phyloP scores from a whole-genome alignment of 2,113 vertebrate genomes.

The Takifugu flavidus region DNA sequence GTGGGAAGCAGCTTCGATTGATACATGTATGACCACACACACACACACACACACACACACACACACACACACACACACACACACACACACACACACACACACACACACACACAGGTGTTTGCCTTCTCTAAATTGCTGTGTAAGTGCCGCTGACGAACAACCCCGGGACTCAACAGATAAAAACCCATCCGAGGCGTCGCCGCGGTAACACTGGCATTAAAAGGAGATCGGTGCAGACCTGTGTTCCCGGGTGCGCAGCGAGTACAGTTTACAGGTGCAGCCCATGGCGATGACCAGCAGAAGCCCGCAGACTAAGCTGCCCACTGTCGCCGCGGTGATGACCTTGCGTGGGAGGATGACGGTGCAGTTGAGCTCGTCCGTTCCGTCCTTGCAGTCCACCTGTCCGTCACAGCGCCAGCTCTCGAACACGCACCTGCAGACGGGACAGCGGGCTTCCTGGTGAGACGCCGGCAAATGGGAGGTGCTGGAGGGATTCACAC shows the following conservation, averaged over 20 bases:
- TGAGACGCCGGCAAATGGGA: too few species aligned
- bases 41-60: too few species aligned
- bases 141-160: too few species aligned
- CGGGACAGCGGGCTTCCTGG: conserved; percentile 6
- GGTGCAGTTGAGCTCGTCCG: conserved; percentile 84
- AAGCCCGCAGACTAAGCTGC: conserved; percentile 87
- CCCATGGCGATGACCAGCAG: conserved; percentile 88
- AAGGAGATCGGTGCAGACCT: conserved; percentile 53
- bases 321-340: conserved; percentile 86
- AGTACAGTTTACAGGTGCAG: conserved; percentile 89
- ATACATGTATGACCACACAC: too few species aligned
- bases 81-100: too few species aligned
- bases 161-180: not conserved
- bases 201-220: not conserved
- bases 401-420: conserved; percentile 91
- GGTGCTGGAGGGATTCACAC: not conserved
- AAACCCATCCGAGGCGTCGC: not conserved
- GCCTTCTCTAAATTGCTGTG: not conserved
- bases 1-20: not conserved
- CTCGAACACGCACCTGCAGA: conserved; percentile 85
- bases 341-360: conserved; percentile 85
- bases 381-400: conserved; percentile 85
- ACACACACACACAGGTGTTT: not conserved
- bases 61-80: too few species aligned
- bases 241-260: conserved; percentile 82